These are phyloP conservation scores for Berghia stephanieae DNA, from an alignment of 1,140 invertebrate species.

Conservation along the genomic window DNA sequence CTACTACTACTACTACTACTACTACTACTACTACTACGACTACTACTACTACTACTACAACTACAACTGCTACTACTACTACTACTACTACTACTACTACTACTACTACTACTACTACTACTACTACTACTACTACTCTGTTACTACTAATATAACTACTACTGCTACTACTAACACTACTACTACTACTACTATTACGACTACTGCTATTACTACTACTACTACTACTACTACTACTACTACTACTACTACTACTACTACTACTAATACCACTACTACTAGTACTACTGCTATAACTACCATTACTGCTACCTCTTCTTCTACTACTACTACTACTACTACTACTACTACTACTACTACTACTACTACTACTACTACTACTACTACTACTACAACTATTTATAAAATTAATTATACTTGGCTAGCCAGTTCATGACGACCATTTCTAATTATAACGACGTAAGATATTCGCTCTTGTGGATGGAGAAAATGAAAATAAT, in stretches of 20 bases:
- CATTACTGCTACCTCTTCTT: background rate
- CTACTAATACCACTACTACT: too few species aligned
- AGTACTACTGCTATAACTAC: too few species aligned
- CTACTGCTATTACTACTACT: too few species aligned
- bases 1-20: background rate
- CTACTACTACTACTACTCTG: background rate
- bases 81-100: slow-evolving; percentile 10
- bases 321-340: slow-evolving; percentile 16
- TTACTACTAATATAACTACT: background rate
- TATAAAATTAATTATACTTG: too few species aligned
- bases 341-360: slow-evolving; percentile 20
- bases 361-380: too few species aligned
- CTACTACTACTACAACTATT: too few species aligned
- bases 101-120: background rate
- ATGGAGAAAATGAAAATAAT: too few species aligned
- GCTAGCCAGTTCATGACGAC: slow-evolving; percentile 32
- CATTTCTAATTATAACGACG: slow-evolving; percentile 23
- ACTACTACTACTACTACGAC: too few species aligned
- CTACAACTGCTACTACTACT: background rate
- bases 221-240: slow-evolving; percentile 11
- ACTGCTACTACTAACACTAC: too few species aligned
- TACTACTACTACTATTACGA: too few species aligned
- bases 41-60: too few species aligned
- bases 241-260: too few species aligned
- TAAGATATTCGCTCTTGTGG: slow-evolving; percentile 12